Conservation (phyloP, 2,888 invertebrate species). For the Dicranocentrus wangi region DNA sequence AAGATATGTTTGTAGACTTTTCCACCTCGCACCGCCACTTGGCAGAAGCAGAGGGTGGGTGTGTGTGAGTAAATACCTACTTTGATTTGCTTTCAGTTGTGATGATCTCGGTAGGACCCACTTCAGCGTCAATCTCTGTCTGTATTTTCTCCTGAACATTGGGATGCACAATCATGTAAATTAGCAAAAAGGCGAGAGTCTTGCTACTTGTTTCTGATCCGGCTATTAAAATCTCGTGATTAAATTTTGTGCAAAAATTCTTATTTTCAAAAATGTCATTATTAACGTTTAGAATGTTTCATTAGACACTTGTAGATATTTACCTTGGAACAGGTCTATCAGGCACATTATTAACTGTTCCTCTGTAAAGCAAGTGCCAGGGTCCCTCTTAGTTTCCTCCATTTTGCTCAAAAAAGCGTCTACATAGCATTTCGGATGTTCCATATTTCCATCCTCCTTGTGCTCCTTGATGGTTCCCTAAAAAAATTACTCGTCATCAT, state of each 20-base stretch:
- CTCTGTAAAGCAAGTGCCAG: constrained; percentile 30
- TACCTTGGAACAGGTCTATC: constrained; percentile 11
- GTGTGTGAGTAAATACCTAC: background rate
- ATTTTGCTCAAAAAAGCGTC: constrained; percentile 45
- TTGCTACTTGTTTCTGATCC: constrained; percentile 42
- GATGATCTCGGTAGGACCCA: constrained; percentile 74
- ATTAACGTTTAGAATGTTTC: background rate
- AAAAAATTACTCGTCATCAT: too few relatives aligned
- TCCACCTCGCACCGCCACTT: too few relatives aligned
- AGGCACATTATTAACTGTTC: constrained; percentile 3
- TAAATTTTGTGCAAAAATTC: background rate
- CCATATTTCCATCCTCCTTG: background rate
- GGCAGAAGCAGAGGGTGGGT: background rate
- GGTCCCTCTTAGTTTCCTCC: constrained; percentile 20
- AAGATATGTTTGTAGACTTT: background rate
- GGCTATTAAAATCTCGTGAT: constrained; percentile 16
- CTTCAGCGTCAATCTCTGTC: constrained; percentile 75
- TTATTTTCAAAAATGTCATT: constrained; percentile 9
- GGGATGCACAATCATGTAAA: constrained; percentile 78
- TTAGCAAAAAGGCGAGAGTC: constrained; percentile 76
- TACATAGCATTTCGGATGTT: constrained; percentile 34
- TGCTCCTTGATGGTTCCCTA: constrained; percentile 31
- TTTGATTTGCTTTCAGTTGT: constrained; percentile 73
- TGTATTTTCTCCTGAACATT: constrained; percentile 79
- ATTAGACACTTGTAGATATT: background rate